These are phyloP conservation scores for Hormiphora californensis DNA, from an alignment of 37 sponge, comb jelly and placozoan species.

Conservation along the genomic window DNA sequence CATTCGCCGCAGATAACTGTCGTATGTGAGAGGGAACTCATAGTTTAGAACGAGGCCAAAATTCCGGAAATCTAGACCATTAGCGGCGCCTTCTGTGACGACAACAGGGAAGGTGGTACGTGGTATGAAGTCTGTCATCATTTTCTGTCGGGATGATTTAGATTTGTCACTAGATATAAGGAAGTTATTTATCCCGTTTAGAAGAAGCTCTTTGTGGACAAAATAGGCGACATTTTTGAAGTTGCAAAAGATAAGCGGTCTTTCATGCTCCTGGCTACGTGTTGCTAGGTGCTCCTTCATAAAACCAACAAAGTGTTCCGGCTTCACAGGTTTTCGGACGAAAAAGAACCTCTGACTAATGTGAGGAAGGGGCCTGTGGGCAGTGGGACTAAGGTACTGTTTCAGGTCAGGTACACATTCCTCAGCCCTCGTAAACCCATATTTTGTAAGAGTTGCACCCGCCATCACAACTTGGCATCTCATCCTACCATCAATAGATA, in stretches of 20 bases:
- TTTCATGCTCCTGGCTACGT: neutral
- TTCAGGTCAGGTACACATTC: neutral
- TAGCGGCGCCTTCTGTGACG: neutral
- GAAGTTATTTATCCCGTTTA: neutral
- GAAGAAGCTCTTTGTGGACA: conserved; percentile 16
- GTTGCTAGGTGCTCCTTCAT: neutral
- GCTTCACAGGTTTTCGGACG: conserved; percentile 5
- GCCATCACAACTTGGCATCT: conserved; percentile 4
- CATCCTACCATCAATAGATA: conserved; percentile 1
- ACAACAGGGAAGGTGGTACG: conserved; percentile 13
- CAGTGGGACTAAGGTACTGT: neutral
- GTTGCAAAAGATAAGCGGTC: conserved; percentile 48
- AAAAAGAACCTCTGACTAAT: neutral
- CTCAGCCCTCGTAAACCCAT: neutral
- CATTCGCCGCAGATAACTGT: neutral
- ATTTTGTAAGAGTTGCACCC: neutral
- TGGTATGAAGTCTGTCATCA: neutral
- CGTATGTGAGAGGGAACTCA: conserved; percentile 49
- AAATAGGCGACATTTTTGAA: neutral
- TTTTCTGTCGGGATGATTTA: neutral
- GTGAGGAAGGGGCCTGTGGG: neutral
- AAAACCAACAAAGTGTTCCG: neutral
- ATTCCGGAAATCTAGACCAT: conserved; percentile 9
- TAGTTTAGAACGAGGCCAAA: conserved; percentile 19
- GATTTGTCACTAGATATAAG: neutral